Evolutionary conservation across 2,797 vertebrate genomes (phyloP), one percentile per base, ranked within the genome.

Genomic region (Sebastes hubbsi): DNA sequence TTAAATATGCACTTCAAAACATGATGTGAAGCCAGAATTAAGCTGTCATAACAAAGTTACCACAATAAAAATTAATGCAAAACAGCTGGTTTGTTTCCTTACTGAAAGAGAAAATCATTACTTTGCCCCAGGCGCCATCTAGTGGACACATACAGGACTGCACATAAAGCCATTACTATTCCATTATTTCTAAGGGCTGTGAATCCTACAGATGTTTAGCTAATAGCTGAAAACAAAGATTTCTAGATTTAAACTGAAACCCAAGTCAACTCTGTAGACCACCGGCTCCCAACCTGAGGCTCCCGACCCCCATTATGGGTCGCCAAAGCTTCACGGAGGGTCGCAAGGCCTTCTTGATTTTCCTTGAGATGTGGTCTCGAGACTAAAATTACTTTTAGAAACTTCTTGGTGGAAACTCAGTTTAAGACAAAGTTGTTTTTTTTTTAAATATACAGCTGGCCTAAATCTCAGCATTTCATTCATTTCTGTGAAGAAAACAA

Each of bases 121-220:
- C 63, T 84, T 71, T 56, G 14, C 4, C 42, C 80, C 56, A 42
- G 8, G 32, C 49, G 0, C 65, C 80, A 87, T 58, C 82, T 89
- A 58, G 63, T 78, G 89, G 88, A 52, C 54, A 65, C 1, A n/a
- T 0, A 18, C 3, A 5, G 20, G 3, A 78, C 29, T 82, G 25
- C 34, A 78, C 24, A 4, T 29, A 18, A 56, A 1, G 4, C 4
- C 4, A 25, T 27, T 24, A 24, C 0, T 18, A 9, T 8, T 63
- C 4, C 2, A 13, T 29, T 49, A 12, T 22, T 30, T 16, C 32
- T 14, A 30, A 1, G 1, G 18, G n/a, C 22, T 30, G 18, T 27
- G 1, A 36, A 46, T 59, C 9, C 34, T 3, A 10, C 11, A 58
- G 2, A 29, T 30, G 11, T 61, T 32, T 6, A 9, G 4, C 12